Conservation (phyloP, 1,140 invertebrate species). For the Spodoptera frugiperda region DNA sequence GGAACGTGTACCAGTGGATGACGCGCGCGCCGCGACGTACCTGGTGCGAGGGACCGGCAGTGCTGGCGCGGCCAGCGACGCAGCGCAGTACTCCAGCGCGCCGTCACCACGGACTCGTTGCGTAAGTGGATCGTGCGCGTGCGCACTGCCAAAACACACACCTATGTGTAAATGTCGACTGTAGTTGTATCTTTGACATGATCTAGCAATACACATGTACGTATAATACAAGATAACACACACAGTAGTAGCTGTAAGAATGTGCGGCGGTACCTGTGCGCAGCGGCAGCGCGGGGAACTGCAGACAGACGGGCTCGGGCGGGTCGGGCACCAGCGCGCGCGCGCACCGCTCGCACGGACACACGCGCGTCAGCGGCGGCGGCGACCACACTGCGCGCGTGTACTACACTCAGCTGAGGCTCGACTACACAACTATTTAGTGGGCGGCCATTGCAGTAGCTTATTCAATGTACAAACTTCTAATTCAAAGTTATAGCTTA, state of each 20-base stretch:
- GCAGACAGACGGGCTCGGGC: slow-evolving; percentile 59
- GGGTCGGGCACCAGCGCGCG: slow-evolving; percentile 54
- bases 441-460: too few relatives aligned
- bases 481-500: too few relatives aligned
- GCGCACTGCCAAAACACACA: slow-evolving; percentile 47
- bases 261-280: slow-evolving; percentile 55
- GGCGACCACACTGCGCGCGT: slow-evolving; percentile 48
- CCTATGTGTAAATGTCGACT: neutral
- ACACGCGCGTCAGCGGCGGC: slow-evolving; percentile 55
- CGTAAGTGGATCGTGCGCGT: slow-evolving; percentile 52
- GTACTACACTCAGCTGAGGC: neutral
- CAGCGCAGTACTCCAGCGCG: slow-evolving; percentile 55
- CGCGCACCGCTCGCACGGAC: slow-evolving; percentile 53
- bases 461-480: too few relatives aligned
- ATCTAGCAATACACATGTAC: too few relatives aligned
- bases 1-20: slow-evolving; percentile 3
- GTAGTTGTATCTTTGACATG: too few relatives aligned
- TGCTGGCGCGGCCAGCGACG: slow-evolving; percentile 55
- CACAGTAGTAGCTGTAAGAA: too few relatives aligned
- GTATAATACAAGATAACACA: too few relatives aligned
- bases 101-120: slow-evolving; percentile 57
- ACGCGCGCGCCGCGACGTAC: slow-evolving; percentile 2
- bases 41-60: slow-evolving; percentile 42
- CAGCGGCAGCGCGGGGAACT: slow-evolving; percentile 59
- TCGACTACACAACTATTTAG: too few relatives aligned